Percentiles rank a stretch among this genome's conserved stretches.
Evolutionary conservation across 1,140 invertebrate genomes (phyloP).

Genomic region (Euura saliciscinereae): DNA sequence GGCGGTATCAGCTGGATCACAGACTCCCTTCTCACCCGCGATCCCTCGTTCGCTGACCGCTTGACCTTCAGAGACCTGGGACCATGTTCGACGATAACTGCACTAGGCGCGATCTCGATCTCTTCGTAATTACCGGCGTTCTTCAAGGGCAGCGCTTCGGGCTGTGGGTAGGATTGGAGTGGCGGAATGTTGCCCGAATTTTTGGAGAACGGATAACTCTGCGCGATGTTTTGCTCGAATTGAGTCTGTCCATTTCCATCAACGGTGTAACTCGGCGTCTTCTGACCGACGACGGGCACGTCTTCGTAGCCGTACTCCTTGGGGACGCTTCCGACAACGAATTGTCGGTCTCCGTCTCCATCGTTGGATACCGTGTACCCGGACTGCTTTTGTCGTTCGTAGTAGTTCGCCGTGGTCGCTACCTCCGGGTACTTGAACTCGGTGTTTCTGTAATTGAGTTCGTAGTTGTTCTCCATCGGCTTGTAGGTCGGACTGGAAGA

Average conservation of each 20-base stretch:
- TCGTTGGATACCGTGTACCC: conserved; percentile 26
- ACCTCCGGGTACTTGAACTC: conserved; percentile 51
- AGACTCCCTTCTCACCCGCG: conserved; percentile 28
- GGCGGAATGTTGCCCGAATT: conserved; percentile 20
- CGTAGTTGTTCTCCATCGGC: conserved; percentile 40
- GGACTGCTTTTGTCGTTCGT: conserved; percentile 38
- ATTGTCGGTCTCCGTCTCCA: conserved; percentile 44
- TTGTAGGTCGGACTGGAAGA: conserved; percentile 31
- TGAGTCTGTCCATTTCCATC: not conserved
- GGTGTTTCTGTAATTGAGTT: conserved; percentile 45
- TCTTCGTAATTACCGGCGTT: conserved; percentile 44
- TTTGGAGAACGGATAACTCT: conserved; percentile 36
- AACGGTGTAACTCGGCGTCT: conserved; percentile 1
- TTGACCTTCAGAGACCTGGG: conserved; percentile 53
- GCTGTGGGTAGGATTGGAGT: conserved; percentile 22
- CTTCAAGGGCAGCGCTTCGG: conserved; percentile 27
- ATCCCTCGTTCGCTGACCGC: conserved; percentile 17
- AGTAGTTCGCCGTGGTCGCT: conserved; percentile 41
- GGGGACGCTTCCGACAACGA: conserved; percentile 53
- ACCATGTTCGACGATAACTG: conserved; percentile 59
- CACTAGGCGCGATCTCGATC: conserved; percentile 45
- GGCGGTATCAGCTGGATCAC: conserved; percentile 52
- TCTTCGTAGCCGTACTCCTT: conserved; percentile 45
- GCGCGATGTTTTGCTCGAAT: conserved; percentile 30
- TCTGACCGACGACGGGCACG: conserved; percentile 20